Evolutionary conservation across 2,113 vertebrate genomes (phyloP), one percentile per base, ranked within the genome.

Genomic region (Oreochromis spilurus): DNA sequence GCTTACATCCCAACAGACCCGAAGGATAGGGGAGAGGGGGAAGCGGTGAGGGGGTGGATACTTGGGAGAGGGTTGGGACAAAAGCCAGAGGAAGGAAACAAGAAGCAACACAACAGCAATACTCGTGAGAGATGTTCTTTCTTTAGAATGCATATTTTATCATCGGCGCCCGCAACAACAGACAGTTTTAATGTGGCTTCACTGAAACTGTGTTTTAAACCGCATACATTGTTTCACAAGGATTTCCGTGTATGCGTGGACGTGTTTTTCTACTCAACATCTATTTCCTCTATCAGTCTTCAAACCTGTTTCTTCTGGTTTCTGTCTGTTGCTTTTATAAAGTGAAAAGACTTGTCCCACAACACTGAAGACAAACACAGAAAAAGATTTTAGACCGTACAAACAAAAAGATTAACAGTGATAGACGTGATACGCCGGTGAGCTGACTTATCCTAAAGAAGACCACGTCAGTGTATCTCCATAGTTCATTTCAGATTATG

Each of bases 401-500:
- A 31, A 34, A 55, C 26, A 81, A 11, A n/a, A 19, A 5, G 4
- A 3, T 55, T 38, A 21, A 26, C 40, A 2, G 8, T 21, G 9
- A 43, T 11, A 3, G 54, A 29, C 2, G 0, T 54, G 26, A 54
- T 9, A 31, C 6, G 29, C 43, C 14, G 31, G 17, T 67, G 60
- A 84, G 53, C 7, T 43, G 7, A 45, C 38, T 55, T 67, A 55
- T 45, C 21, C 45, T 62, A 55, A 89, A 86, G 86, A 90, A 90
- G 92, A 93, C 92, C 79, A 21, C 85, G 84, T 93, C 85, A 86
- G 83, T 90, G 83, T 67, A 84, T 90, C 84, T 93, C 83, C 84
- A 84, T 83, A 87, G 84, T 85, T 86, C 89, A 91, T 90, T 93
- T 90, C 91, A 91, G 89, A 94, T 94, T 93, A 95, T 81, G 85